Evolutionary conservation across 2,888 invertebrate species (phyloP).

Genomic region (Plusia festucae): DNA sequence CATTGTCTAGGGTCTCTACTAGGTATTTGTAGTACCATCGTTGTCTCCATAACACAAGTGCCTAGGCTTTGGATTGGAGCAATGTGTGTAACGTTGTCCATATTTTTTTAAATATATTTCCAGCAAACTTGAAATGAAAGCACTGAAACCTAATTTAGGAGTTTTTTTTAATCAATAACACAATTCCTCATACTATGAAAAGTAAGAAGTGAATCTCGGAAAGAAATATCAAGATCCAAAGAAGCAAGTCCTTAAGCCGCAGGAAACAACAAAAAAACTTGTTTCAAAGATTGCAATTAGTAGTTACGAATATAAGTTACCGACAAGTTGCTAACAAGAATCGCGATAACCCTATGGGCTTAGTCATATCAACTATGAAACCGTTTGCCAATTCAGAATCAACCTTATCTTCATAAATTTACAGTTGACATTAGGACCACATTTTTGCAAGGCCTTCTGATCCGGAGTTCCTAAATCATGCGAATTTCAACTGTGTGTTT

Average conservation of each 20-base stretch:
- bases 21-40: too few species aligned
- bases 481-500: too few species aligned
- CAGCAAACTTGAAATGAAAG: too few species aligned
- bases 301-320: conserved; percentile 15
- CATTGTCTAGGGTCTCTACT: too few species aligned
- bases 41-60: too few species aligned
- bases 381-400: background rate
- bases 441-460: background rate
- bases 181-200: background rate
- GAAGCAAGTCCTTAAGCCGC: conserved; percentile 8
- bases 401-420: background rate
- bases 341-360: conserved; percentile 3
- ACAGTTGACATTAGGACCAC: background rate
- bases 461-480: too few species aligned
- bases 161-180: background rate
- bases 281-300: conserved; percentile 23
- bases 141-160: too few species aligned
- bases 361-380: background rate
- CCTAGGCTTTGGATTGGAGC: too few species aligned
- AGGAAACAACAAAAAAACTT: conserved; percentile 8
- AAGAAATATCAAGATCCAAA: conserved; percentile 12
- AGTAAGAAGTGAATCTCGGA: background rate
- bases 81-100: too few species aligned
- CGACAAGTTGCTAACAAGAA: conserved; percentile 14
- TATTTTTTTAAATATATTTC: too few species aligned